Evolutionary conservation across 1,140 invertebrate genomes (phyloP), one percentile per base, ranked within the genome.

Genomic region (Dinoponera quadriceps): DNA sequence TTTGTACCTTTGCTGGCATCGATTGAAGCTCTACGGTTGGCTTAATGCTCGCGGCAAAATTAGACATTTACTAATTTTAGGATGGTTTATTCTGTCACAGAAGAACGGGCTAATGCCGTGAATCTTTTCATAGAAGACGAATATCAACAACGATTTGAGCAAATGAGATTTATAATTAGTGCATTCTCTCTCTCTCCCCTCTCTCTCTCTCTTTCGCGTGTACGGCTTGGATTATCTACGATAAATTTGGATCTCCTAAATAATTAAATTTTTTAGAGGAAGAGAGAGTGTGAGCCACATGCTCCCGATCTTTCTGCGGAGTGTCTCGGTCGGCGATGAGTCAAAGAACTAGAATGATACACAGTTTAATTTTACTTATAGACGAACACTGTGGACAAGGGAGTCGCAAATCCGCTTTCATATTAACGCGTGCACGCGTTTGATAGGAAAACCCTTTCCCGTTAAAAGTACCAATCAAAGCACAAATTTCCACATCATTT

Each of bases 311-410:
- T 72, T 20, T 33, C 27, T n/a, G 69, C 11, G 20, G 51, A 60
- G 62, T 20, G 72, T 48, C 44, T 77, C 20, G 25, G 38, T 77
- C n/a, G 59, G 49, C 5, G 57, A 66, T 77, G 73, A 77, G 60
- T 77, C 73, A 77, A 77, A 51, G 27, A 77, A 66, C 60, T 66
- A 66, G 20, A 27, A 65, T 77, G 73, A 77, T 66, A 22, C 65
- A 66, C 16, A 44, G 65, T 80, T 80, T 80, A 80, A 80, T 80
- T 80, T 80, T 69, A 80, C 33, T 68, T 69, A 16, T 57, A 78
- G 62, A n/a, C 62, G 48, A 78, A 80, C 57, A 7, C 1, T 22
- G 51, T 80, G 33, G 51, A 72, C 44, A 63, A 33, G 14, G 14
- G 29, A 22, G 13, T 57, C 20, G 27, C 48, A 22, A 68, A 68